These are phyloP conservation scores for Nemopilema nomurai DNA, from an alignment of 30 jellyfish, hydroid and myxozoan species.

Conservation along the genomic window DNA sequence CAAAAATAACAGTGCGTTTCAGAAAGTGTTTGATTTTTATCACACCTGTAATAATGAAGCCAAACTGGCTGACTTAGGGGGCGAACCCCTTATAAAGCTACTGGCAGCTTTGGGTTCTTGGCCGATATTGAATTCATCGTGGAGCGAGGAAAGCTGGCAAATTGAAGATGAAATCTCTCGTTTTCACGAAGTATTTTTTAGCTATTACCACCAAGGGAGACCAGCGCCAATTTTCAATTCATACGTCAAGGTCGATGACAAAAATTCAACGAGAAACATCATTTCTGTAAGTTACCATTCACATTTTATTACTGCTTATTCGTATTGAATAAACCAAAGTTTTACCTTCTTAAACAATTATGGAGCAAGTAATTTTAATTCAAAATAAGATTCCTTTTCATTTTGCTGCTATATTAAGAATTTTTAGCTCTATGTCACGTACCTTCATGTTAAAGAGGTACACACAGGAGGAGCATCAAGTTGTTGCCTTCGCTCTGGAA, in stretches of 20 bases:
- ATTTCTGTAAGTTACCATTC: constrained; percentile 33
- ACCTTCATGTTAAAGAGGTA: no score
- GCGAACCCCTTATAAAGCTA: constrained; percentile 31
- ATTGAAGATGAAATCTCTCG: constrained; percentile 24
- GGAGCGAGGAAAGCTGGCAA: constrained; percentile 57
- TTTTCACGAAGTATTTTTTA: constrained; percentile 34
- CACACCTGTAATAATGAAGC: constrained; percentile 44
- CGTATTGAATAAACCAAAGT: not conserved
- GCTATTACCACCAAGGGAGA: constrained; percentile 51
- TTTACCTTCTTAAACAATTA: no score
- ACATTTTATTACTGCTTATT: not conserved
- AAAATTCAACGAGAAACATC: constrained; percentile 45
- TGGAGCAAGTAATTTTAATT: no score
- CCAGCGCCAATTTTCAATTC: constrained; percentile 74
- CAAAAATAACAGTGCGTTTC: constrained; percentile 18
- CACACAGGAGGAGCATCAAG: no score
- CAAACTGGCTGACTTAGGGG: constrained; percentile 11
- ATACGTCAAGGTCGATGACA: constrained; percentile 70
- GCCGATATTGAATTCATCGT: constrained; percentile 53
- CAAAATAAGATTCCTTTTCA: no score
- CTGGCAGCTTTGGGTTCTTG: constrained; percentile 46
- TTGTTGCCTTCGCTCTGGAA: no score
- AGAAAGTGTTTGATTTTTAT: constrained; percentile 22
- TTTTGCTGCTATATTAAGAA: no score
- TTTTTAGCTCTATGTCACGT: no score